A percentile compares a stretch with the other conserved stretches of the same genome.
phyloP scores from a whole-genome alignment of 2,888 invertebrate species.

The Pristionchus mayeri region DNA sequence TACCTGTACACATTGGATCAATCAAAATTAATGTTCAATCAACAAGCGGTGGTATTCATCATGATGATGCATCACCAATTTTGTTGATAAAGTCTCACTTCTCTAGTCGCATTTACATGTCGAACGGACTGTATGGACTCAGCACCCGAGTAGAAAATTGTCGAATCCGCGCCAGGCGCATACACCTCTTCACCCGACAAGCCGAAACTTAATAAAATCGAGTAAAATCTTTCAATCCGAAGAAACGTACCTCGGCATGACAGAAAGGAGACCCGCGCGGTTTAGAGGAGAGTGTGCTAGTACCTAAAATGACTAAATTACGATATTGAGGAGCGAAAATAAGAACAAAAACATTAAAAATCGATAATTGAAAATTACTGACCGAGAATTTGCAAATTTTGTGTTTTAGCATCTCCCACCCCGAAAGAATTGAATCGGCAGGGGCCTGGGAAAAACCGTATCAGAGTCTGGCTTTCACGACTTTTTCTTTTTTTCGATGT shows the following conservation, averaged over 20 bases:
- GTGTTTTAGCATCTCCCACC: no score
- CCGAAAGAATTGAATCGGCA: no score
- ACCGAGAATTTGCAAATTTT: no score
- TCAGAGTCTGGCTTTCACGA: no score
- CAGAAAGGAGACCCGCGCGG: no score
- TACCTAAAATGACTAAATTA: not conserved
- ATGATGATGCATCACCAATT: no score
- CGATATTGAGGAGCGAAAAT: not conserved
- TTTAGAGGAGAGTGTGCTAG: not conserved
- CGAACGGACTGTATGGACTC: constrained; percentile 7
- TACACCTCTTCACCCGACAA: constrained; percentile 5
- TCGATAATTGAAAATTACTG: constrained; percentile 8
- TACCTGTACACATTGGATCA: not conserved
- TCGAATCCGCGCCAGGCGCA: not conserved
- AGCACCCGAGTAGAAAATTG: constrained; percentile 5
- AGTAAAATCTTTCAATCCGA: not conserved
- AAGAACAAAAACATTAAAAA: not conserved
- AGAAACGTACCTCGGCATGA: constrained; percentile 6
- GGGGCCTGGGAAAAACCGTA: no score
- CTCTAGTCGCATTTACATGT: not conserved
- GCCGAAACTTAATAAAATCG: not conserved
- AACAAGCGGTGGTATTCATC: no score
- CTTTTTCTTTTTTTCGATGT: constrained; percentile 3
- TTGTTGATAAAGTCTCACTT: not conserved
- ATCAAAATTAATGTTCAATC: no score